These are phyloP conservation scores for Drosophila mayri DNA, from an alignment of 1,140 invertebrate genomes.

Conservation along the genomic window DNA sequence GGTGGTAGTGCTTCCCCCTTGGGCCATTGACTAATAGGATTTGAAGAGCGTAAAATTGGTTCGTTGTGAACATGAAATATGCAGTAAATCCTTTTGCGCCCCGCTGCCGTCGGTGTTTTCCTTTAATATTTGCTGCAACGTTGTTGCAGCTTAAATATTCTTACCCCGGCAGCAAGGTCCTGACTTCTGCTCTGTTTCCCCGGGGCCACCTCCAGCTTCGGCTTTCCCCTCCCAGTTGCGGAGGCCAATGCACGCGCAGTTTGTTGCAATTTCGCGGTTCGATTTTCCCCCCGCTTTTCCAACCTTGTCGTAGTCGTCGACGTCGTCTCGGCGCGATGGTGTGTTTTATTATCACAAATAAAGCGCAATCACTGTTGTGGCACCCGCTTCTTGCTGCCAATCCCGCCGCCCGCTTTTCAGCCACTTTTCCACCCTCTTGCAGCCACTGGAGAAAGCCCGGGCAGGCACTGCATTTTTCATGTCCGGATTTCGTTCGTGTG, in stretches of 20 bases:
- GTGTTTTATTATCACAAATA: conserved; percentile 84
- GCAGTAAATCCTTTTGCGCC: conserved; percentile 84
- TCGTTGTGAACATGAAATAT: conserved; percentile 85
- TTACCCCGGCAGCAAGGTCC: conserved; percentile 60
- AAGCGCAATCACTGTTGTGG: conserved; percentile 84
- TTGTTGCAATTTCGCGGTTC: conserved; percentile 83
- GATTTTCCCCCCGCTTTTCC: conserved; percentile 49
- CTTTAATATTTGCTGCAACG: conserved; percentile 80
- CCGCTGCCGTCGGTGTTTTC: conserved; percentile 64
- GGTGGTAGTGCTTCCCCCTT: conserved; percentile 64
- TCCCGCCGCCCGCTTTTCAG: conserved; percentile 6
- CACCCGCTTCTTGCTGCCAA: conserved; percentile 59
- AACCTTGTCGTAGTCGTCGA: conserved; percentile 5
- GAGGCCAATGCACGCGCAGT: conserved; percentile 79
- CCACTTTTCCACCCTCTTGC: conserved; percentile 2
- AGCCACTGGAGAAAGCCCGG: conserved; percentile 24
- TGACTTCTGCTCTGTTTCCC: conserved; percentile 70
- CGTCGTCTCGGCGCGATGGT: conserved; percentile 71
- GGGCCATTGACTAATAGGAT: conserved; percentile 85
- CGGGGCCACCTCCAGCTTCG: conserved; percentile 13
- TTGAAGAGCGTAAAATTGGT: conserved; percentile 85
- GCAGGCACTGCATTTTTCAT: conserved; percentile 54
- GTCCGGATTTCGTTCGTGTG: conserved; percentile 73
- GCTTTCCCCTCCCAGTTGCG: background rate
- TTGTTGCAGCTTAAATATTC: conserved; percentile 80